A percentile compares a stretch with the other conserved stretches of the same genome.
These are phyloP conservation scores for Cheumatopsyche charites DNA, from an alignment of 1,140 invertebrate genomes.

Conservation along the genomic window DNA sequence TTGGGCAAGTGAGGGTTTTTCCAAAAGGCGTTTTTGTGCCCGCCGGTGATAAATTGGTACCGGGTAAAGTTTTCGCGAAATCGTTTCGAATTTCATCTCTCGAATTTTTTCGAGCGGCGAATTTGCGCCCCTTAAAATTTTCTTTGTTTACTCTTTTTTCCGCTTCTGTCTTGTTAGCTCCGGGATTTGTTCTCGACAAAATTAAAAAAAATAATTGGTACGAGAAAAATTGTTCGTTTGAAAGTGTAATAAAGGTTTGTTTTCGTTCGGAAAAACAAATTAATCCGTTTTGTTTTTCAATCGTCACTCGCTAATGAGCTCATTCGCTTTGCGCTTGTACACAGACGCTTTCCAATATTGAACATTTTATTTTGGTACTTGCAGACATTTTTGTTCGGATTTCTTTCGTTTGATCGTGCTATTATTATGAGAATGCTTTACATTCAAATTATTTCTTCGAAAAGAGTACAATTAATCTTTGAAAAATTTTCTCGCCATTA, in stretches of 20 bases:
- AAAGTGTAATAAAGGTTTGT: slow-evolving; percentile 16
- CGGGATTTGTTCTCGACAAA: slow-evolving; percentile 1
- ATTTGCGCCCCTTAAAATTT: slow-evolving; percentile 17
- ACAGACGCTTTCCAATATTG: neutral
- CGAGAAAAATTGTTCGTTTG: neutral
- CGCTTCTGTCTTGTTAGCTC: slow-evolving; percentile 2
- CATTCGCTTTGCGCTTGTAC: neutral
- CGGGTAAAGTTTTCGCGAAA: neutral
- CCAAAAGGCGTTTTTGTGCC: neutral
- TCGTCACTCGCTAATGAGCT: slow-evolving; percentile 13
- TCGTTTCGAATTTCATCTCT: slow-evolving; percentile 7
- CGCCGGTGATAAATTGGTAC: slow-evolving; percentile 1
- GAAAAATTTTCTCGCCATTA: neutral
- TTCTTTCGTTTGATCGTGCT: neutral
- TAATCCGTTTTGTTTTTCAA: slow-evolving; percentile 13
- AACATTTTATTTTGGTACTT: neutral
- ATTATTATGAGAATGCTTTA: no score
- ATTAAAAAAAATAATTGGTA: slow-evolving; percentile 18
- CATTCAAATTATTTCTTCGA: no score
- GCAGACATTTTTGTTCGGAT: neutral
- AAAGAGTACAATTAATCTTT: no score
- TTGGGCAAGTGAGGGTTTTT: neutral
- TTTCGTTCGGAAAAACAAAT: slow-evolving; percentile 8
- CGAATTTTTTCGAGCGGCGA: slow-evolving; percentile 9
- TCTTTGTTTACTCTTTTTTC: slow-evolving; percentile 7